These are phyloP conservation scores for Hycleus cichorii DNA, from an alignment of 1,140 invertebrate species.

Conservation along the genomic window DNA sequence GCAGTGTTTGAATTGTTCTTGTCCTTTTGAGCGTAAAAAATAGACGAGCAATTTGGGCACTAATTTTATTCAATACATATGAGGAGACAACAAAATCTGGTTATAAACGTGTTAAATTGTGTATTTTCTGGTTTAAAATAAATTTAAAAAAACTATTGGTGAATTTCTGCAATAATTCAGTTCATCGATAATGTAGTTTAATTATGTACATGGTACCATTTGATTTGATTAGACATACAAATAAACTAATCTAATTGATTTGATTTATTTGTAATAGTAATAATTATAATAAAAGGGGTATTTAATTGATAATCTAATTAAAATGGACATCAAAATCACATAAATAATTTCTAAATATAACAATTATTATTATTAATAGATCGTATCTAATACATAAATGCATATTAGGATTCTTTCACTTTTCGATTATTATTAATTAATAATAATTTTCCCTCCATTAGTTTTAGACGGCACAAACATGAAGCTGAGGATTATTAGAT, in stretches of 20 bases:
- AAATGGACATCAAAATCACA: slow-evolving; percentile 31
- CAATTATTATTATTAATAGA: slow-evolving; percentile 25
- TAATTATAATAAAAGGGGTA: slow-evolving; percentile 6
- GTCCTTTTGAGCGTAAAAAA: background rate
- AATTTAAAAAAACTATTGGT: background rate
- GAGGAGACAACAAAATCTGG: background rate
- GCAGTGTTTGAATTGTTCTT: no score
- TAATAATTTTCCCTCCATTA: background rate
- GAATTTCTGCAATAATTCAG: background rate
- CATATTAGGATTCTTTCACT: slow-evolving; percentile 17
- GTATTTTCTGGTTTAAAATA: background rate
- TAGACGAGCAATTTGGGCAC: background rate
- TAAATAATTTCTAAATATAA: slow-evolving; percentile 35
- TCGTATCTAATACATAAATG: slow-evolving; percentile 32
- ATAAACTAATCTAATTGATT: slow-evolving; percentile 13
- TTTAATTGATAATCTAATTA: slow-evolving; percentile 4
- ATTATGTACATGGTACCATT: slow-evolving; percentile 23
- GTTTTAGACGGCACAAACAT: slow-evolving; percentile 31
- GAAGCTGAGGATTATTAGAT: slow-evolving; percentile 22
- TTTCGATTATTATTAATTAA: no score
- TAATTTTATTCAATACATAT: background rate
- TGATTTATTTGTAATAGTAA: slow-evolving; percentile 12
- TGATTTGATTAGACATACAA: slow-evolving; percentile 11
- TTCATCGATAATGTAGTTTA: slow-evolving; percentile 12
- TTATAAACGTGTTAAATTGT: no score